Evolutionary conservation across 2,888 invertebrate genomes (phyloP), one percentile per base, ranked within the genome.

Genomic region (Tethea ocularis): DNA sequence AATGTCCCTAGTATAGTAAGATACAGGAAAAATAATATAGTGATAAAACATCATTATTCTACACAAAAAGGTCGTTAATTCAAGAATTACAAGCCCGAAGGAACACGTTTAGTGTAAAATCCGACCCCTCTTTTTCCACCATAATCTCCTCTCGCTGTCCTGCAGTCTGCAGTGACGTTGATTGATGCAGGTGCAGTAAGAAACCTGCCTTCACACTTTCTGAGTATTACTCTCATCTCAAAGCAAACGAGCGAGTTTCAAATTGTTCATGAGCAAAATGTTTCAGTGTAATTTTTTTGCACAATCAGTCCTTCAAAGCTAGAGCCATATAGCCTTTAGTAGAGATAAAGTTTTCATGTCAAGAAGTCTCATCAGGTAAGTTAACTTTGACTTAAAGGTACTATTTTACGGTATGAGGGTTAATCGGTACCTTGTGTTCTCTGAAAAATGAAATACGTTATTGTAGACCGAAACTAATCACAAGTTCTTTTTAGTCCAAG

Each of bases 161-260:
- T 80, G 79, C 79, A 74, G 75, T 66, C 69, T 67, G 69, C 68
- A 62, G 66, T 71, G 89, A 90, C 90, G 78, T 87, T 91, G 91
- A 91, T 89, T 86, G 90, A 91, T 91, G 88, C 89, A 85, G 85
- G 84, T 84, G 84, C 82, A 77, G 80, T 78, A 88, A 88, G 86
- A 88, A 83, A 84, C 80, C 79, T 78, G 80, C 80, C 82, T 82
- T 77, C 77, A 74, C 75, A 71, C 73, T 69, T 62, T 64, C 64
- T 59, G 51, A 57, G 57, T 62, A 72, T 75, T 76, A 74, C 69
- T 64, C 66, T 60, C 61, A 51, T 56, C 57, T 57, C 55, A 51
- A 59, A 65, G 62, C 66, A 63, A 70, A 65, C 66, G 63, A 72
- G 61, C 64, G 69, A 73, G 69, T 74, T 73, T 67, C 52, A 67